Base-by-base conservation (phyloP, 1,140 invertebrate species). In the Tetraneura akinire region DNA sequence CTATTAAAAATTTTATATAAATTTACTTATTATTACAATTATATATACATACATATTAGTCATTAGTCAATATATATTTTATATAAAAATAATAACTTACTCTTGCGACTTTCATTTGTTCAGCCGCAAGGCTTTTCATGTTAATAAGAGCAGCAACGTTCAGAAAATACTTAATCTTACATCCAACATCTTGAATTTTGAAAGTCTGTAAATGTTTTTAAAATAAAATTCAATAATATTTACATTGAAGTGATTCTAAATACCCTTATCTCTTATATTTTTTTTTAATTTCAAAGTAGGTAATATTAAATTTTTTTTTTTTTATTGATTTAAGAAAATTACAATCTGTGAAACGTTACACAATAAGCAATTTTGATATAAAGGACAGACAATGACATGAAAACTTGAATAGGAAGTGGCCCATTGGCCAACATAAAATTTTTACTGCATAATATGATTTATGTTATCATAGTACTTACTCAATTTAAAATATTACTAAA, bases 131-230 rank as follows among this genome's bases (percentile, higher is more conserved):
- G 29, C 29, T 70, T 42, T 53, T 42, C 80, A 70, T 68, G 23
- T 37, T 66, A 23, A 49, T 3, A 21, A 68, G 21, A 55, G 42
- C 64, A 60, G 42, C 32, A 53, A 53, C 47, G 29, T 55, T 37
- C 32, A 55, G 29, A n/a, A 71, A 71, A 80, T 32, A 45, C 26
- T 47, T 29, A 80, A 49, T 62, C 8, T 11, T 42, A 51, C 32
- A 47, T 18, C 60, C 16, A 14, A 32, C 47, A 80, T 80, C 13
- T 21, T 47, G 37, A 26, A 60, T 45, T 29, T n/a, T 45, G 45
- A 74, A 11, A n/a, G 9, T 32, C 23, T 6, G 29, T 32, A 29
- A 62, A 62, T 16, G 5, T 62, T 16, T 3, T 37, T 32, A 16
- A 57, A 57, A 21, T 57, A 11, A 57, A 26, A 57, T 26, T 11